Conservation (phyloP, 2,888 invertebrate genomes). For the Drosophila peninsularis region DNA sequence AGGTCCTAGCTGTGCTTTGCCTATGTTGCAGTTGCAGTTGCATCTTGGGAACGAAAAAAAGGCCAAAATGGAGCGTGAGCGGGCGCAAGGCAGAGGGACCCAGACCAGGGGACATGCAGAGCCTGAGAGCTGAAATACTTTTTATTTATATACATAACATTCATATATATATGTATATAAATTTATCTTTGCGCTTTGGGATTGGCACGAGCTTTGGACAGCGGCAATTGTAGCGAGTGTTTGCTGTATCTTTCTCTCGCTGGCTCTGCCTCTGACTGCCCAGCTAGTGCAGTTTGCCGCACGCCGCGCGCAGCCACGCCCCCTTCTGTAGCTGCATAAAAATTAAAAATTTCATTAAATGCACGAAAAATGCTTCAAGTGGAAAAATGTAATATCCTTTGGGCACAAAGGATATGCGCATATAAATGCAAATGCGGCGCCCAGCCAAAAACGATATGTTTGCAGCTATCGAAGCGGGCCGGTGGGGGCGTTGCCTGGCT, state of each 20-base stretch:
- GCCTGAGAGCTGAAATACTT: neutral
- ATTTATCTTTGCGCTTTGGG: constrained; percentile 57
- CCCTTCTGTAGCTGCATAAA: constrained; percentile 54
- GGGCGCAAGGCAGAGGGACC: neutral
- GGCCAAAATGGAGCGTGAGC: neutral
- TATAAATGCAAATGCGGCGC: constrained; percentile 65
- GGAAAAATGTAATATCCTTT: constrained; percentile 81
- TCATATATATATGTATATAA: neutral
- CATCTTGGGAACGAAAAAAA: constrained; percentile 24
- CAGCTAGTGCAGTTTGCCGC: neutral
- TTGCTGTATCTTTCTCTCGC: neutral
- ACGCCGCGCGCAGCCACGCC: neutral
- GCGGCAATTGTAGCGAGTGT: constrained; percentile 27
- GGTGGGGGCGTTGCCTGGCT: too few relatives aligned
- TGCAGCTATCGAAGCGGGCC: constrained; percentile 21
- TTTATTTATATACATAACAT: neutral
- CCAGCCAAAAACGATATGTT: constrained; percentile 61
- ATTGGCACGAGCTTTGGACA: constrained; percentile 26
- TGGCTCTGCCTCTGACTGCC: neutral
- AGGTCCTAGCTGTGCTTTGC: neutral
- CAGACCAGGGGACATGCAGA: neutral
- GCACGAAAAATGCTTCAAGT: constrained; percentile 79
- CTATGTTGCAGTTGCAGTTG: constrained; percentile 26
- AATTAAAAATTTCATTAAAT: constrained; percentile 81
- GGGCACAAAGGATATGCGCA: constrained; percentile 78